Conservation (phyloP, 2,888 invertebrate species). For the Drosophila mimica region DNA sequence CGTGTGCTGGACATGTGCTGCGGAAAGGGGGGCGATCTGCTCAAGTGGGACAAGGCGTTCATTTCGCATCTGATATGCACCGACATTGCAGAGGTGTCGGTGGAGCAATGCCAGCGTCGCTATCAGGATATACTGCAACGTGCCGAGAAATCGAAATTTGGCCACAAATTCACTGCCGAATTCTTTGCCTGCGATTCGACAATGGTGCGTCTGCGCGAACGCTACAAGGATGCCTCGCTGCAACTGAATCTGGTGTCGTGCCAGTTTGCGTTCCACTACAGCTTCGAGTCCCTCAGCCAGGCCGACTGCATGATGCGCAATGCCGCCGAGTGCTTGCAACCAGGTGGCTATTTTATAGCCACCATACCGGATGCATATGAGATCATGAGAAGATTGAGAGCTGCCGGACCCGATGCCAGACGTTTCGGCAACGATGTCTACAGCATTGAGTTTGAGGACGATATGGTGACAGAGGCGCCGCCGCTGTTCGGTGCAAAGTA, state of each 20-base stretch:
- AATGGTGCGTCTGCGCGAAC: conserved; percentile 91
- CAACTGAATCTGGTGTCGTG: conserved; percentile 96
- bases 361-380: conserved; percentile 97
- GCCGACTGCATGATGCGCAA: conserved; percentile 97
- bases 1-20: conserved; percentile 97
- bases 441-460: conserved; percentile 90
- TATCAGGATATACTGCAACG: conserved; percentile 89
- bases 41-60: conserved; percentile 96
- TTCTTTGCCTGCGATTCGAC: conserved; percentile 97
- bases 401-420: conserved; percentile 84
- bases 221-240: conserved; percentile 91
- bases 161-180: conserved; percentile 91
- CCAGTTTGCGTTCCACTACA: conserved; percentile 99
- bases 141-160: conserved; percentile 75
- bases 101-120: conserved; percentile 94
- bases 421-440: conserved; percentile 93
- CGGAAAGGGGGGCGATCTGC: conserved; percentile 98
- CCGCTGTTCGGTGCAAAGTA: conserved; percentile 98
- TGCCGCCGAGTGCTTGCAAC: conserved; percentile 93
- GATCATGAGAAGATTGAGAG: conserved; percentile 91
- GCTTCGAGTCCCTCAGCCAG: conserved; percentile 94
- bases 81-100: conserved; percentile 96
- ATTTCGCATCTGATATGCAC: conserved; percentile 94
- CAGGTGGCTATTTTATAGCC: conserved; percentile 98
- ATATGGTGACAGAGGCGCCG: conserved; percentile 87